phyloP scores from a whole-genome alignment of 2,888 invertebrate genomes.

The Phorcus lineatus region DNA sequence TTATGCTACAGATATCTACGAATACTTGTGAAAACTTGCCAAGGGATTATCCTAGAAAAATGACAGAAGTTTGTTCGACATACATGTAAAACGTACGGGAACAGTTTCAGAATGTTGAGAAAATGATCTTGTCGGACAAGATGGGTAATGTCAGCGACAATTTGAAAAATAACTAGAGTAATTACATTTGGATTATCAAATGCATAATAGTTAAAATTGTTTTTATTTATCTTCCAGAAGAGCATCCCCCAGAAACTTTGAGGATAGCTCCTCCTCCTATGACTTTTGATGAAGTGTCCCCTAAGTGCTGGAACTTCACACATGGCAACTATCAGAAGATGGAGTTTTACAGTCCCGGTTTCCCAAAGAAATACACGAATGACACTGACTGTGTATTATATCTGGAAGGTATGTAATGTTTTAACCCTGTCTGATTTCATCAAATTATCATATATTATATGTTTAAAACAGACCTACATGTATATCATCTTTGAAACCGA shows the following conservation, averaged over 20 bases:
- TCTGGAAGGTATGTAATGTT: constrained; percentile 57
- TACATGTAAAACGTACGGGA: too few relatives aligned
- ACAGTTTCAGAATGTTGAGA: too few relatives aligned
- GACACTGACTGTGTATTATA: constrained; percentile 67
- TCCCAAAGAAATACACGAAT: constrained; percentile 65
- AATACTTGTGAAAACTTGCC: too few relatives aligned
- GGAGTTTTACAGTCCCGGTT: constrained; percentile 70
- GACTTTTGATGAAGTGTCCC: constrained; percentile 51
- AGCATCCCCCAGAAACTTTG: constrained; percentile 33
- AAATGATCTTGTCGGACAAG: too few relatives aligned
- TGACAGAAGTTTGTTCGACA: too few relatives aligned
- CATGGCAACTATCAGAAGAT: constrained; percentile 61
- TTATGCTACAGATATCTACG: too few relatives aligned
- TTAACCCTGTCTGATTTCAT: too few relatives aligned
- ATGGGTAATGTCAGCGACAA: too few relatives aligned
- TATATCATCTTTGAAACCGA: too few relatives aligned
- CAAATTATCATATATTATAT: too few relatives aligned
- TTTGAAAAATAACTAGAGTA: neutral
- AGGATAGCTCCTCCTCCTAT: constrained; percentile 61
- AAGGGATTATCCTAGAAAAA: too few relatives aligned
- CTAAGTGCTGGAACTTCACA: constrained; percentile 68
- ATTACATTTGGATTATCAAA: neutral
- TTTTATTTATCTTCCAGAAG: neutral
- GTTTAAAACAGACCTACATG: too few relatives aligned
- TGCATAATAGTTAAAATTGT: neutral